These are phyloP conservation scores for Desoria tigrina DNA, from an alignment of 2,888 invertebrate species.

Conservation along the genomic window DNA sequence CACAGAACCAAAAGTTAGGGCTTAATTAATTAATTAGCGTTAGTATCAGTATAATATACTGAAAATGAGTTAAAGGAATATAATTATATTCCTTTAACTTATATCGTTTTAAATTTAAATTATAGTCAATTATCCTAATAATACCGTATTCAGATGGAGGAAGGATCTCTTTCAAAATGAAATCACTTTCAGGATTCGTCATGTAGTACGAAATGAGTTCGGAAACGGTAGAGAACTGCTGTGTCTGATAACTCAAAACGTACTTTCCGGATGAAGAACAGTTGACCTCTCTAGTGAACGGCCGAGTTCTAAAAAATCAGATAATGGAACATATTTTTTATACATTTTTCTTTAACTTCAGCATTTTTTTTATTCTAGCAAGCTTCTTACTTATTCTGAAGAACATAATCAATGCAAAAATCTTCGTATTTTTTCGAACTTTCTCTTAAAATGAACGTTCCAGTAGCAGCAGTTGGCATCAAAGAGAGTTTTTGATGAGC, in stretches of 20 bases:
- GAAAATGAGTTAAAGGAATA: constrained; percentile 33
- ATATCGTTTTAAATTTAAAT: too few species aligned
- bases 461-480: constrained; percentile 72
- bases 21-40: not conserved
- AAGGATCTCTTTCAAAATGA: constrained; percentile 70
- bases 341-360: too few species aligned
- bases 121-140: too few species aligned
- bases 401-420: constrained; percentile 79
- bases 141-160: constrained; percentile 87
- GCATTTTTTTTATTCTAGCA: too few species aligned
- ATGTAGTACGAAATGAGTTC: constrained; percentile 61
- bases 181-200: constrained; percentile 66
- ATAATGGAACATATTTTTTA: not conserved
- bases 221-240: constrained; percentile 58
- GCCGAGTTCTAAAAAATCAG: constrained; percentile 36
- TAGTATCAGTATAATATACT: constrained; percentile 14
- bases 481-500: constrained; percentile 80
- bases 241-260: constrained; percentile 21
- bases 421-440: constrained; percentile 77
- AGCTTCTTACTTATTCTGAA: constrained; percentile 70
- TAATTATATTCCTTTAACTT: too few species aligned
- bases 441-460: constrained; percentile 79
- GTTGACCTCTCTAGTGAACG: constrained; percentile 37
- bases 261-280: constrained; percentile 40
- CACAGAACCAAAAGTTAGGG: too few species aligned